A percentile compares a stretch with the other conserved stretches of the same genome.
Conservation (phyloP, 2,113 vertebrate species). For the Aphelocoma coerulescens region DNA sequence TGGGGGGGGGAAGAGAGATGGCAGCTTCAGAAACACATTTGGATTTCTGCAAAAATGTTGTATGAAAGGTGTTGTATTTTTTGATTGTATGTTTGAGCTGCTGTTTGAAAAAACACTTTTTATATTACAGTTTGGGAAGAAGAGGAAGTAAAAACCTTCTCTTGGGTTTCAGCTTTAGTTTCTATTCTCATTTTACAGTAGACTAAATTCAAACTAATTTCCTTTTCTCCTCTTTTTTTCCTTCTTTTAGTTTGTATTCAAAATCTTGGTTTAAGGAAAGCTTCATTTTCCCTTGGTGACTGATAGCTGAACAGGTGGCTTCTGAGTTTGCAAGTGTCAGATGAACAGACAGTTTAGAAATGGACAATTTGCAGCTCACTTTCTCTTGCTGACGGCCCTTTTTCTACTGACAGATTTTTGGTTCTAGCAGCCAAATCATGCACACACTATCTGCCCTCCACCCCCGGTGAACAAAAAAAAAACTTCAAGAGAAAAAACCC, state of each 20-base stretch:
- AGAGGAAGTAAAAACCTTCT: not conserved
- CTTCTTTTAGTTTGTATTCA: constrained; percentile 57
- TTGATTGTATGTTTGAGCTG: not conserved
- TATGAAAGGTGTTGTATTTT: not conserved
- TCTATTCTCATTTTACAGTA: not conserved
- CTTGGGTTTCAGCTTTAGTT: not conserved
- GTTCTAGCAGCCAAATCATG: constrained; percentile 69
- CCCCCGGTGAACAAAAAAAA: not conserved
- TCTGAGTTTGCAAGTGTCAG: constrained; percentile 76
- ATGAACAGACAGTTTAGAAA: constrained; percentile 82
- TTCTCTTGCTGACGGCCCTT: constrained; percentile 68
- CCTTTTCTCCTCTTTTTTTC: not conserved
- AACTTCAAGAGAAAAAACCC: not conserved
- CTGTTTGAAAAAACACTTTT: not conserved
- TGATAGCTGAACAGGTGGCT: constrained; percentile 88
- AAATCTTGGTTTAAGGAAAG: constrained; percentile 81
- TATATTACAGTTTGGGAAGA: not conserved
- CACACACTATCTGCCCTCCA: constrained; percentile 18
- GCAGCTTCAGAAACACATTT: not conserved
- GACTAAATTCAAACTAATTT: not conserved
- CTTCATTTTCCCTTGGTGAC: constrained; percentile 82
- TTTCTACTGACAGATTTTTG: constrained; percentile 69
- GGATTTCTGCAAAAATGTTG: constrained; percentile 1
- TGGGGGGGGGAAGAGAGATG: not conserved
- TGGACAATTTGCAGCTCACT: constrained; percentile 81